Evolutionary conservation across 2,113 vertebrate genomes (phyloP).

Genomic region (Hemibagrus wyckioides): DNA sequence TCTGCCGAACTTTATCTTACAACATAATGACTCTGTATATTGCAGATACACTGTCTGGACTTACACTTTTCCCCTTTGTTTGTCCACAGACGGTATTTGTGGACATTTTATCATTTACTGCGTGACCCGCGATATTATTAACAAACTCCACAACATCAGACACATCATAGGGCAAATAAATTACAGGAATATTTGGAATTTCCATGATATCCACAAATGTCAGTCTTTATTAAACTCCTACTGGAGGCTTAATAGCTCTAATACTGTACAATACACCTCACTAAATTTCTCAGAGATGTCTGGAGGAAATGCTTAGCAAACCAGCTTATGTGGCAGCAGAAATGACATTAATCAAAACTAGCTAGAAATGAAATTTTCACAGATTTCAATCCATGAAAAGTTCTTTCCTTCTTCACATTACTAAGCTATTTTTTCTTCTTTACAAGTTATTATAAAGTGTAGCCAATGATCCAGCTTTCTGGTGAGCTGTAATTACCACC

Average conservation of each 20-base stretch:
- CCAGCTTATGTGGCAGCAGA: conserved; percentile 21
- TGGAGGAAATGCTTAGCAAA: not conserved
- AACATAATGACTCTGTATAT: not conserved
- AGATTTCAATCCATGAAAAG: conserved; percentile 26
- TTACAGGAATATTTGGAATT: not conserved
- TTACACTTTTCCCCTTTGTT: not conserved
- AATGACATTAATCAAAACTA: conserved; percentile 48
- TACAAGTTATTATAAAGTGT: not conserved
- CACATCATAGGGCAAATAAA: not conserved
- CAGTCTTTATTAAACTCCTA: not conserved
- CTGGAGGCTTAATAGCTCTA: not conserved
- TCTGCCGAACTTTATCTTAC: not conserved
- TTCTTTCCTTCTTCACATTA: not conserved
- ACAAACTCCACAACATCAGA: not conserved
- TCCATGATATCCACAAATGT: not conserved
- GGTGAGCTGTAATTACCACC: conserved; percentile 24
- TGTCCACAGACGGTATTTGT: not conserved
- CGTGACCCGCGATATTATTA: not conserved
- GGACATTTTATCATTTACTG: not conserved
- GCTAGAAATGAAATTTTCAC: conserved; percentile 27
- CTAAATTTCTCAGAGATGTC: not conserved
- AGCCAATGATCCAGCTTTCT: conserved; percentile 5
- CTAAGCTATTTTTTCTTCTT: not conserved
- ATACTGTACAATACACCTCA: not conserved
- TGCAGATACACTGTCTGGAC: too few relatives aligned